Conservation (phyloP, 2,113 vertebrate genomes). For the Meriones unguiculatus region DNA sequence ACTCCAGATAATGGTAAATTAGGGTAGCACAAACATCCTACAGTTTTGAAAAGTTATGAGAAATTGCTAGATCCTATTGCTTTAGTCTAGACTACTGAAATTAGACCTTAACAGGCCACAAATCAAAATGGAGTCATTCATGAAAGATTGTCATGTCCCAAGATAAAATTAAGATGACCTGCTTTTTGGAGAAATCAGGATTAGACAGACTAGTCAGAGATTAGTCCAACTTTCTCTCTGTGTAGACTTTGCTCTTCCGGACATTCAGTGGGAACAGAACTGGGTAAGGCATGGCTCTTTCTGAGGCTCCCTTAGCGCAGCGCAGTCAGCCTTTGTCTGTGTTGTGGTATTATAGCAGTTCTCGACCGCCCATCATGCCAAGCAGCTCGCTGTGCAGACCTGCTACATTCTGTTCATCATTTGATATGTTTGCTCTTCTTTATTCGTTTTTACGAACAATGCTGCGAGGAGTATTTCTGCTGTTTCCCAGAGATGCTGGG, state of each 20-base stretch:
- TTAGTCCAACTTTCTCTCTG: not conserved
- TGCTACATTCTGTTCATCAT: not conserved
- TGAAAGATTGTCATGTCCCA: not conserved
- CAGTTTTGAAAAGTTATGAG: not conserved
- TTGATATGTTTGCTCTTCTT: not conserved
- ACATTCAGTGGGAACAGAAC: not conserved
- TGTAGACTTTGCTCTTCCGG: not conserved
- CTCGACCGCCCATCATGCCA: constrained; percentile 21
- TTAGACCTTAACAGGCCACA: not conserved
- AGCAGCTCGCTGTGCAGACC: not conserved
- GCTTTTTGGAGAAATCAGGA: not conserved
- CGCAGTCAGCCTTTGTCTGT: not conserved
- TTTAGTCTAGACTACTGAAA: not conserved
- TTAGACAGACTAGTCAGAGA: not conserved
- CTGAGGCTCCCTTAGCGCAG: not conserved
- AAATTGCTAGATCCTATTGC: not conserved
- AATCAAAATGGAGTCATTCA: not conserved
- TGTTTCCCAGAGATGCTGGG: not conserved
- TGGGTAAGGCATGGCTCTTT: not conserved
- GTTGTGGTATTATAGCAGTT: not conserved
- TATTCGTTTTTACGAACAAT: not conserved
- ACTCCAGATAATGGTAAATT: not conserved
- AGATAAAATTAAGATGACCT: not conserved
- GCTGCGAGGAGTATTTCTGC: not conserved
- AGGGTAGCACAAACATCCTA: not conserved